Evolutionary conservation across 2,888 invertebrate species (phyloP), one percentile per base, ranked within the genome.

Genomic region (Lutraria lutraria): DNA sequence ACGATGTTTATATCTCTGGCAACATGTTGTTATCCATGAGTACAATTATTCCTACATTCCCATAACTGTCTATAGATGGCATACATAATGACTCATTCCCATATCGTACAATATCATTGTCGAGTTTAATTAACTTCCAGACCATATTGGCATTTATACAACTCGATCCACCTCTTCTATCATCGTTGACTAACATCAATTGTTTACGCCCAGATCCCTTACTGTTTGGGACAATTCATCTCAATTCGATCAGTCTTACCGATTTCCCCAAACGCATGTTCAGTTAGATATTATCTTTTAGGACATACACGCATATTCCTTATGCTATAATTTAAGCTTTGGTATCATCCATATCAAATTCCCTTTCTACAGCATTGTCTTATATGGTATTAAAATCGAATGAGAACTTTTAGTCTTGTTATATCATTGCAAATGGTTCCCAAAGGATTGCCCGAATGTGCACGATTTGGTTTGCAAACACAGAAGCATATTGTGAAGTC

Each of bases 71-170:
- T 68, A 25, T 25, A 21, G 63, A 68, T 68, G 25, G n/a, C 63
- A 68, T n/a, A 68, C 63, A 68, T 25, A 31, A 25, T 76, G 76
- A 76, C 31, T 76, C 76, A 76, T 34, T 76, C 34, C 31, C 29
- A 34, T 34, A 31, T 76, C 76, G 19, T 76, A 34, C 76, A 19
- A 34, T 76, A 76, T 16, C 19, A 15, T 31, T 76, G 29, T 19
- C 34, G 34, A 15, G 76, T 76, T 76, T 76, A 76, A 76, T 76
- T 76, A 76, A 76, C 76, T 76, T 25, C 31, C 76, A 76, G 76
- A 68, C 76, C 76, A 76, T 76, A 76, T 31, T 76, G 76, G 76
- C 76, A 76, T 76, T 76, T 76, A 31, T 76, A 76, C 34, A 76
- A 76, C 29, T 76, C 13, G 13, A 13, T 34, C 15, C 76, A 19